Conservation (phyloP, 2,797 vertebrate genomes). For the Ctenochaetus hawaiiensis region DNA sequence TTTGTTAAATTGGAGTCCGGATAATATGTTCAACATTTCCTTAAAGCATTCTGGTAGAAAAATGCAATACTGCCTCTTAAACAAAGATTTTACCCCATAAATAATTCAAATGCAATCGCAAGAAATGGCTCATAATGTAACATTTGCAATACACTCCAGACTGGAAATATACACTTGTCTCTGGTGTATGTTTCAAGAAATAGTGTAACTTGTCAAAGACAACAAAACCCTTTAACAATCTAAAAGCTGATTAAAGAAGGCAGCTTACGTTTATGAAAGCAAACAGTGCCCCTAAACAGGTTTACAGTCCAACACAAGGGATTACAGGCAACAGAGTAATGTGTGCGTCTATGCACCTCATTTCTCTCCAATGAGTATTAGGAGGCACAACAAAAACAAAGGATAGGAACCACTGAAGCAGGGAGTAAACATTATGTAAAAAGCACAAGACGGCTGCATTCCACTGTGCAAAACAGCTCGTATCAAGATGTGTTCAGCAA, state of each 20-base stretch:
- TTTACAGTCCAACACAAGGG: slow-evolving; percentile 21
- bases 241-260: slow-evolving; percentile 4
- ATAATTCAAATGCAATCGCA: slow-evolving; percentile 29
- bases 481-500: slow-evolving; percentile 24
- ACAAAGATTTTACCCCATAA: slow-evolving; percentile 16
- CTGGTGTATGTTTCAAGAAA: background rate
- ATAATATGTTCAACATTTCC: slow-evolving; percentile 15
- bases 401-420: slow-evolving; percentile 5
- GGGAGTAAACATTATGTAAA: slow-evolving; percentile 21
- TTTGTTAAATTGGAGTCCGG: background rate
- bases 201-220: background rate
- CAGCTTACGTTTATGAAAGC: slow-evolving; percentile 14
- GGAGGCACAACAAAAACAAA: slow-evolving; percentile 59
- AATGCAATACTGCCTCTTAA: slow-evolving; percentile 16
- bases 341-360: slow-evolving; percentile 28
- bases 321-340: slow-evolving; percentile 32
- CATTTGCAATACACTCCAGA: background rate
- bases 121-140: background rate
- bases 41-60: slow-evolving; percentile 11
- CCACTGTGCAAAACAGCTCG: slow-evolving; percentile 15
- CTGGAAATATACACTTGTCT: background rate
- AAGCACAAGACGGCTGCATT: slow-evolving; percentile 6
- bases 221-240: slow-evolving; percentile 13
- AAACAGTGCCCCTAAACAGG: background rate
- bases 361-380: slow-evolving; percentile 25